A percentile compares a stretch with the other conserved stretches of the same genome.
Conservation (phyloP, 2,797 vertebrate species). For the Sphenodon punctatus region DNA sequence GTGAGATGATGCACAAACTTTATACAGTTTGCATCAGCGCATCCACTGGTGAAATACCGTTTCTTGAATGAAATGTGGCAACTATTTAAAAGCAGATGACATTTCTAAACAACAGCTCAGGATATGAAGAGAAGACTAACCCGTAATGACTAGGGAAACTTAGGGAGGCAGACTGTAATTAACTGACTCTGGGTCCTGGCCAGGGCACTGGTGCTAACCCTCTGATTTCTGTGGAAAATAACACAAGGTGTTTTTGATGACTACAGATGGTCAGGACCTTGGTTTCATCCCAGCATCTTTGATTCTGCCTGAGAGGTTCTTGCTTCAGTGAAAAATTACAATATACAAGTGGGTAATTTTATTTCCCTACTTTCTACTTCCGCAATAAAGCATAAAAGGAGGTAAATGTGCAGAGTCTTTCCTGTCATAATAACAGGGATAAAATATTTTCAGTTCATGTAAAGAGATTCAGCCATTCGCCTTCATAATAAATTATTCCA, state of each 20-base stretch:
- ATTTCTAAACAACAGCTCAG: not conserved
- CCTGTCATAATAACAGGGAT: not conserved
- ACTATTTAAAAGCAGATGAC: too few species aligned
- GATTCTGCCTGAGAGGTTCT: not conserved
- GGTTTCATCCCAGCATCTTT: not conserved
- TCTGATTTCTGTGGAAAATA: not conserved
- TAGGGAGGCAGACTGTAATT: not conserved
- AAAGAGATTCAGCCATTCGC: not conserved
- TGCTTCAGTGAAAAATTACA: not conserved
- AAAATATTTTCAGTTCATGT: not conserved
- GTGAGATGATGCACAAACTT: too few species aligned
- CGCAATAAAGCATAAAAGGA: not conserved
- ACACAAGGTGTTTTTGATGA: not conserved
- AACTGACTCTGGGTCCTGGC: not conserved
- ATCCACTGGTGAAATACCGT: too few species aligned
- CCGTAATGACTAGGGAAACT: not conserved
- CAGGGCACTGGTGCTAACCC: not conserved
- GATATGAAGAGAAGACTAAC: not conserved
- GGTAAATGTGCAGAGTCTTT: not conserved
- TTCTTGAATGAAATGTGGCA: too few species aligned
- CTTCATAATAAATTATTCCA: slow-evolving; percentile 39
- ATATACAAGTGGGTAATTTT: not conserved
- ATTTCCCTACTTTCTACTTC: not conserved
- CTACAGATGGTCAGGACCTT: too few species aligned
- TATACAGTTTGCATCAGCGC: too few species aligned